phyloP scores from a whole-genome alignment of 2,888 invertebrate genomes.

The Eucera pruinosa region DNA sequence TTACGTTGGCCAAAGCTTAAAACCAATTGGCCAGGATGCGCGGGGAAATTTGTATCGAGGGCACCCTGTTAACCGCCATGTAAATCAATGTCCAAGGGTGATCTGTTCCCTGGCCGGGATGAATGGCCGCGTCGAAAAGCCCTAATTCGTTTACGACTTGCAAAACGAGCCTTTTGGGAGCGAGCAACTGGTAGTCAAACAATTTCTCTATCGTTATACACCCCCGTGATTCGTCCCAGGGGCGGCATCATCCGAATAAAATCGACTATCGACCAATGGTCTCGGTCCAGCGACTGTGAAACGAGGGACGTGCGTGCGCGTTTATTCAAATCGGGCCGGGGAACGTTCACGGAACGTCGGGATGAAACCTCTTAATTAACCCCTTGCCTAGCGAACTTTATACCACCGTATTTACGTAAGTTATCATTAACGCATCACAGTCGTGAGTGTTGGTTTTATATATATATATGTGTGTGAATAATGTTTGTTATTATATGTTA shows the following conservation, averaged over 20 bases:
- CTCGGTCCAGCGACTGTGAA: slow-evolving; percentile 17
- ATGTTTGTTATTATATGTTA: too few relatives aligned
- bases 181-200: slow-evolving; percentile 82
- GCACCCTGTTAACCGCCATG: slow-evolving; percentile 59
- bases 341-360: too few relatives aligned
- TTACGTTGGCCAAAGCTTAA: slow-evolving; percentile 9
- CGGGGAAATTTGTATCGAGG: slow-evolving; percentile 39
- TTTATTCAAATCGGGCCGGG: too few relatives aligned
- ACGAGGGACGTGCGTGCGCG: background rate
- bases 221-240: slow-evolving; percentile 62
- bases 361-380: too few relatives aligned
- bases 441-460: too few relatives aligned
- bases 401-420: too few relatives aligned
- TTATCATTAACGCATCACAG: too few relatives aligned
- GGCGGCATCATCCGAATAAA: slow-evolving; percentile 61
- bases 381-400: too few relatives aligned
- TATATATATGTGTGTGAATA: too few relatives aligned
- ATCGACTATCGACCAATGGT: slow-evolving; percentile 49
- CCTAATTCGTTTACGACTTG: slow-evolving; percentile 76
- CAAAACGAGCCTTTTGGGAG: slow-evolving; percentile 81
- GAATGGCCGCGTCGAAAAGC: slow-evolving; percentile 52
- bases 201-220: slow-evolving; percentile 68
- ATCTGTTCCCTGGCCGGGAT: slow-evolving; percentile 52
- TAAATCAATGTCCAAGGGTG: slow-evolving; percentile 69
- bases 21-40: slow-evolving; percentile 30